phyloP scores from a whole-genome alignment of 1,140 invertebrate genomes.

The Leguminivora glycinivorella region DNA sequence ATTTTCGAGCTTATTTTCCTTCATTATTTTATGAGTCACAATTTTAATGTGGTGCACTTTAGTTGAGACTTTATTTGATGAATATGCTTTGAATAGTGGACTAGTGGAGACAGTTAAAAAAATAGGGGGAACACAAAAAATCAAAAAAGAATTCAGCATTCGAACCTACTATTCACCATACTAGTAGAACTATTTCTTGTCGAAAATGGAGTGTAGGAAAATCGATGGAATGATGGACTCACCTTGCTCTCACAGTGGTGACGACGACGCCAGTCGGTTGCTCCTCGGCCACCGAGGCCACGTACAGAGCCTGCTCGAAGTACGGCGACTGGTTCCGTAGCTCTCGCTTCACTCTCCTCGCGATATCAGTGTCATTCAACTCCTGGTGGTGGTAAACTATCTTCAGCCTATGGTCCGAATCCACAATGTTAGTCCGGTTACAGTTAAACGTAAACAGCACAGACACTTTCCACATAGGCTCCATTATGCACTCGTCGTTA shows the following conservation, averaged over 20 bases:
- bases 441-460: slow-evolving; percentile 85
- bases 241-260: slow-evolving; percentile 89
- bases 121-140: too few species aligned
- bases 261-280: slow-evolving; percentile 90
- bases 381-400: slow-evolving; percentile 91
- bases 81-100: too few species aligned
- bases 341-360: slow-evolving; percentile 86
- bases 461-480: slow-evolving; percentile 89
- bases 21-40: not conserved
- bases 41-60: too few species aligned
- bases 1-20: too few species aligned
- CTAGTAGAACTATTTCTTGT: too few species aligned
- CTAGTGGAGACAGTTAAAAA: too few species aligned
- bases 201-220: not conserved
- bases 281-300: slow-evolving; percentile 93
- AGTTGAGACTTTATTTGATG: too few species aligned
- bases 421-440: slow-evolving; percentile 82
- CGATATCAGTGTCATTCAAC: slow-evolving; percentile 89
- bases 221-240: slow-evolving; percentile 32
- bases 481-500: slow-evolving; percentile 87
- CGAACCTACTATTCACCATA: too few species aligned
- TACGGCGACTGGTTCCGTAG: slow-evolving; percentile 88
- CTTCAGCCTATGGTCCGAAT: slow-evolving; percentile 87
- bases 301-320: slow-evolving; percentile 92
- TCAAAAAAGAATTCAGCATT: too few species aligned